phyloP scores from a whole-genome alignment of 2,797 vertebrate species.

The Remorina albescens region DNA sequence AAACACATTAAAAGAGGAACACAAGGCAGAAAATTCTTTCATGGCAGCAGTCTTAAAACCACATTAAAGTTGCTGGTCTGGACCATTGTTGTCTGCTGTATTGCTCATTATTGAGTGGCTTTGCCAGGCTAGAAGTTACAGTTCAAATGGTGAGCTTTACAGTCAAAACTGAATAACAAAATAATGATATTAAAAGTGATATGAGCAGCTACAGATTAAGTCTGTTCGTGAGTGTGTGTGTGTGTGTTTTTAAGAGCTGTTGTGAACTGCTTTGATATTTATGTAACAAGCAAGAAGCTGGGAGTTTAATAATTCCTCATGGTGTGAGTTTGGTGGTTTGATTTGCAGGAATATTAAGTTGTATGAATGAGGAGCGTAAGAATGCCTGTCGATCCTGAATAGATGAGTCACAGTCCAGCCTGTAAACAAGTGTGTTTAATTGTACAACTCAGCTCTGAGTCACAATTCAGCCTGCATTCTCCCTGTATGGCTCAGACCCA shows the following conservation, averaged over 20 bases:
- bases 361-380: conserved; percentile 38
- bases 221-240: conserved; percentile 6
- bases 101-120: conserved; percentile 35
- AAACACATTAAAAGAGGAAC: conserved; percentile 73
- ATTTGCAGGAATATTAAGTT: conserved; percentile 18
- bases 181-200: neutral
- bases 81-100: conserved; percentile 55
- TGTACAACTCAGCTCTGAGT: conserved; percentile 71
- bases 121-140: conserved; percentile 24
- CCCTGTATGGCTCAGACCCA: conserved; percentile 51
- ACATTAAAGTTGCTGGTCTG: conserved; percentile 66
- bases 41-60: conserved; percentile 62
- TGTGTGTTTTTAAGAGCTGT: conserved; percentile 14
- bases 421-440: conserved; percentile 66
- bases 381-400: conserved; percentile 47
- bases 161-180: neutral
- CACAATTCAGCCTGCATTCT: conserved; percentile 69
- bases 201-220: conserved; percentile 10
- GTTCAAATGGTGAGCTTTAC: conserved; percentile 3
- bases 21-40: conserved; percentile 36
- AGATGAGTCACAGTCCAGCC: conserved; percentile 59
- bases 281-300: neutral
- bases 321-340: conserved; percentile 20
- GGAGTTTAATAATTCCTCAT: neutral
- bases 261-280: neutral